These are phyloP conservation scores for Stigmatopora argus DNA, from an alignment of 2,113 vertebrate genomes.

Conservation along the genomic window DNA sequence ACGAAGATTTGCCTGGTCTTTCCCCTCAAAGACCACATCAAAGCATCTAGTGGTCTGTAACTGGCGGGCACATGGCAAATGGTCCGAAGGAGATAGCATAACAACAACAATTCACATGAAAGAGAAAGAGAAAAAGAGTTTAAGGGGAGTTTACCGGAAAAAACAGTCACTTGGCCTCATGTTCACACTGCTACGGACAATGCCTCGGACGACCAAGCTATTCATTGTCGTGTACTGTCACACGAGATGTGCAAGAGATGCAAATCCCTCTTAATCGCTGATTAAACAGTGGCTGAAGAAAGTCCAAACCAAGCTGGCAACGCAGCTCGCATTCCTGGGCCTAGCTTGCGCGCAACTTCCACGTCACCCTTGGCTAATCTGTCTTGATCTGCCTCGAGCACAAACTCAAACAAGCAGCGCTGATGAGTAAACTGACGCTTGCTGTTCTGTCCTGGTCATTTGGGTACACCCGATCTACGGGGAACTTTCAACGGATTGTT, in stretches of 20 bases:
- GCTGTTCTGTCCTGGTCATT: conserved; percentile 45
- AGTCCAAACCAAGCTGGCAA: conserved; percentile 41
- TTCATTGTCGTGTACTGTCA: conserved; percentile 57
- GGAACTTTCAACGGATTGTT: conserved; percentile 33
- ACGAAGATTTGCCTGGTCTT: conserved; percentile 45
- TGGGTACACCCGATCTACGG: conserved; percentile 45
- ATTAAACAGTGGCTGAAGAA: conserved; percentile 59
- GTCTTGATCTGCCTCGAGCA: conserved; percentile 63
- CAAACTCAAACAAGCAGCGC: conserved; percentile 65
- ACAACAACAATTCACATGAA: conserved; percentile 53
- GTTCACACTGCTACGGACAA: conserved; percentile 27
- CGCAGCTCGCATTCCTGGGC: conserved; percentile 49
- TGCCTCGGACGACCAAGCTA: conserved; percentile 30
- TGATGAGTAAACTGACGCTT: conserved; percentile 42
- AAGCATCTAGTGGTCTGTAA: conserved; percentile 45
- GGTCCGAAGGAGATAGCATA: conserved; percentile 47
- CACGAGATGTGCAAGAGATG: conserved; percentile 52
- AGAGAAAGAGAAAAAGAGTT: background rate
- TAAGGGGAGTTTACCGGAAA: conserved; percentile 31
- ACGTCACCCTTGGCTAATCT: conserved; percentile 60
- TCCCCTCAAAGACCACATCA: conserved; percentile 62
- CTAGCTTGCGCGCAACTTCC: conserved; percentile 40
- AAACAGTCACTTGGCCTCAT: conserved; percentile 37
- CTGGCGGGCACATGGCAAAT: conserved; percentile 47
- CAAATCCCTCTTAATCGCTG: conserved; percentile 55